Evolutionary conservation across 2,113 vertebrate species (phyloP).

Genomic region (Clarias macrocephalus): DNA sequence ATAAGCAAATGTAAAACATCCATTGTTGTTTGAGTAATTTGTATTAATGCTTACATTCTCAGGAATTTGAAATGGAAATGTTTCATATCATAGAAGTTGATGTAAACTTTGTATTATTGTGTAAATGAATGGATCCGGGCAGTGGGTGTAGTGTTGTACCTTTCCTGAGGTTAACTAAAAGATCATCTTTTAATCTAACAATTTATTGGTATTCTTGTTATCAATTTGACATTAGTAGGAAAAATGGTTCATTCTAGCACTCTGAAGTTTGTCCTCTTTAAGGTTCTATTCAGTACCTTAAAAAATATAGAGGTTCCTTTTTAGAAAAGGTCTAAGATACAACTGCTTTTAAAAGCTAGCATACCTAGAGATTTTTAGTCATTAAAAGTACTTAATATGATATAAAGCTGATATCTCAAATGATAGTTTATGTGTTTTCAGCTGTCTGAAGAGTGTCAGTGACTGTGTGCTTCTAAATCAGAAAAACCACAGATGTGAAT

Average conservation of each 20-base stretch:
- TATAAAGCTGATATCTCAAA: neutral
- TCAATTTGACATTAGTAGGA: neutral
- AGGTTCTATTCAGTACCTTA: neutral
- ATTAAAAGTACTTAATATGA: neutral
- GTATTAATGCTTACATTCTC: neutral
- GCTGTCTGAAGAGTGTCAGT: slow-evolving; percentile 28
- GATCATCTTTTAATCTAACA: neutral
- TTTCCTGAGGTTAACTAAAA: neutral
- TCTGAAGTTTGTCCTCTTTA: neutral
- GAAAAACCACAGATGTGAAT: slow-evolving; percentile 16
- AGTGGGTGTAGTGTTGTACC: neutral
- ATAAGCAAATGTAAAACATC: neutral
- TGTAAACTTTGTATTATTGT: neutral
- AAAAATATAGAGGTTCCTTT: neutral
- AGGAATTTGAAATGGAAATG: neutral
- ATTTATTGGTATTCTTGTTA: neutral
- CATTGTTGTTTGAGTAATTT: neutral
- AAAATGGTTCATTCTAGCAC: neutral
- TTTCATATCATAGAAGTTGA: neutral
- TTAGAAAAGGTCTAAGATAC: neutral
- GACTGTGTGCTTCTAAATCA: slow-evolving; percentile 3
- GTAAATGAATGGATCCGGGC: slow-evolving; percentile 18
- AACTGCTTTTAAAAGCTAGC: neutral
- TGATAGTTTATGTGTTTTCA: slow-evolving; percentile 34
- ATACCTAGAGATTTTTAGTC: neutral